Evolutionary conservation across 2,797 vertebrate species (phyloP), one percentile per base, ranked within the genome.

Genomic region (Catharus ustulatus): DNA sequence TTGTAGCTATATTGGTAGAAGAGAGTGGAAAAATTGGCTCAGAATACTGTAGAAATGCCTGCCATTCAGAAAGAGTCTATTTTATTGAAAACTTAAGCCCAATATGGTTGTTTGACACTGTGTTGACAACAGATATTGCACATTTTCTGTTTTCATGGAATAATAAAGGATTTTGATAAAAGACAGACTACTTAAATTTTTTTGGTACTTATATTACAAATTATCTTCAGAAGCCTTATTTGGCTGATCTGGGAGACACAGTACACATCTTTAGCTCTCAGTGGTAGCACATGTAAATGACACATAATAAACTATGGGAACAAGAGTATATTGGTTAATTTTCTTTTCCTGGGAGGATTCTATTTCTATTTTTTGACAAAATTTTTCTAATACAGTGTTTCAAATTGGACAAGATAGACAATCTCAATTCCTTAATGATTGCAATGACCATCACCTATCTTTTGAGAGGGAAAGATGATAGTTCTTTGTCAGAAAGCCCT

Each of bases 121-220:
- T 96, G 94, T 95, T 96, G 96, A 96, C 95, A 96, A 96, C 87
- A 96, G 66, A 91, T 84, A 94, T 90, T 96, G 95, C 94, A 96
- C 91, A 94, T 96, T 96, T 95, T 95, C 87, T 96, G 95, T 93
- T 95, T 93, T 88, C 85, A 52, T 67, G 81, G 83, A 90, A 91
- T 40, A 55, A 84, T 75, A 85, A 93, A 86, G 54, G 48, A 88
- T 79, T 96, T 84, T 84, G 59, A 90, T 91, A 86, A 59, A 95
- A 83, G 58, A 77, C 55, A 55, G 67, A 26, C 26, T 91, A 81
- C 66, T 80, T 90, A 49, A 36, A 9, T 29, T 71, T 68, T 85
- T 72, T 26, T 85, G 8, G 7, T 91, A 68, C 36, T 92, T 84
- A 48, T 81, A 57, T 83, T 85, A 57, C 22, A 63, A 26, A 49